These are phyloP conservation scores for Anoplius nigerrimus DNA, from an alignment of 2,888 invertebrate species.

Conservation along the genomic window DNA sequence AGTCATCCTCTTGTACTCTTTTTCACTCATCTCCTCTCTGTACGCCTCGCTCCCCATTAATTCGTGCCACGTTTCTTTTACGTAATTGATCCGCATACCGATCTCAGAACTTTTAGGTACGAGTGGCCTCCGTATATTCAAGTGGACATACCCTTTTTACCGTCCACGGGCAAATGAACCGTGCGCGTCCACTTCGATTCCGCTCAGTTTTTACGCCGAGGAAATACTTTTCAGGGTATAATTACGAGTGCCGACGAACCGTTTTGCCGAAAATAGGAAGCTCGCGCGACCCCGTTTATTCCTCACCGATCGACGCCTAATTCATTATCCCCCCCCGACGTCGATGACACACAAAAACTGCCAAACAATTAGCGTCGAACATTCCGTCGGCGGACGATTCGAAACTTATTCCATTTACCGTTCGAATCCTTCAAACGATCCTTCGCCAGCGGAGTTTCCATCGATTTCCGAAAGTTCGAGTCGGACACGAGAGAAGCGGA, in stretches of 20 bases:
- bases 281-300: neutral
- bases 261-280: neutral
- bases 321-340: no score
- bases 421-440: no score
- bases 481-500: no score
- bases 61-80: slow-evolving; percentile 51
- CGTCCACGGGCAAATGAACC: slow-evolving; percentile 23
- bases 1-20: slow-evolving; percentile 6
- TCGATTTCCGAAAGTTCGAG: no score
- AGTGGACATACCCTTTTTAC: slow-evolving; percentile 44
- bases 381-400: no score
- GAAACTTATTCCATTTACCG: no score
- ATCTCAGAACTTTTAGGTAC: slow-evolving; percentile 54
- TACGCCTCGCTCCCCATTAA: slow-evolving; percentile 38
- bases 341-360: neutral
- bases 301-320: neutral
- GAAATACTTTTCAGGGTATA: neutral
- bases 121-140: slow-evolving; percentile 45
- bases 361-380: no score
- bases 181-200: slow-evolving; percentile 18
- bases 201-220: neutral
- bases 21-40: neutral
- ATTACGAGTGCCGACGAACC: neutral
- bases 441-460: no score
- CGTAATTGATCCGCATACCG: slow-evolving; percentile 51